Percentiles rank a stretch among this genome's conserved stretches.
Evolutionary conservation across 2,888 invertebrate genomes (phyloP).

Genomic region (Drosophila stalkeri): DNA sequence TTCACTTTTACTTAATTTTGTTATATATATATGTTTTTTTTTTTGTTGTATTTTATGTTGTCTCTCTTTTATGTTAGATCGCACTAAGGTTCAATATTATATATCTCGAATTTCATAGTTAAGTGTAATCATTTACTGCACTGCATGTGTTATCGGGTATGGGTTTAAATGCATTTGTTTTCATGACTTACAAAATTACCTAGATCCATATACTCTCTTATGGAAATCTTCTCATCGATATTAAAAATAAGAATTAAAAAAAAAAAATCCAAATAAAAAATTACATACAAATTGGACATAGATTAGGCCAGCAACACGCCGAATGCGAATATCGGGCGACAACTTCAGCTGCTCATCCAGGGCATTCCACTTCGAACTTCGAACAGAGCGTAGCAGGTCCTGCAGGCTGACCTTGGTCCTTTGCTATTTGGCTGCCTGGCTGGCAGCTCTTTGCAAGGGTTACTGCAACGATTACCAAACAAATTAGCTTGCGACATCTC

Average conservation of each 20-base stretch:
- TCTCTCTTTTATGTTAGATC: slow-evolving; percentile 20
- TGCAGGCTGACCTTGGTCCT: slow-evolving; percentile 69
- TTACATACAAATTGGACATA: slow-evolving; percentile 61
- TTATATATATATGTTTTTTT: not conserved
- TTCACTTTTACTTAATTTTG: not conserved
- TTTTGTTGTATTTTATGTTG: too few species aligned
- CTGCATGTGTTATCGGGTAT: slow-evolving; percentile 62
- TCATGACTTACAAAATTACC: slow-evolving; percentile 77
- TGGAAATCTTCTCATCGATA: slow-evolving; percentile 47
- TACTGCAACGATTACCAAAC: slow-evolving; percentile 72
- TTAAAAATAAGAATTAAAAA: slow-evolving; percentile 33
- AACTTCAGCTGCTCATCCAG: slow-evolving; percentile 17
- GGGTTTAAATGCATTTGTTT: slow-evolving; percentile 82
- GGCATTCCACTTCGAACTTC: not conserved
- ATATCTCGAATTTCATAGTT: slow-evolving; percentile 50
- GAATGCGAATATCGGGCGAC: slow-evolving; percentile 28
- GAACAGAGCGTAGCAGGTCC: slow-evolving; percentile 29
- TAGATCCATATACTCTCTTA: slow-evolving; percentile 37
- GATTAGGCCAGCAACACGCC: slow-evolving; percentile 65
- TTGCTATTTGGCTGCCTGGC: slow-evolving; percentile 81
- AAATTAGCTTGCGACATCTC: slow-evolving; percentile 15
- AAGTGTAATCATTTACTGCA: slow-evolving; percentile 46
- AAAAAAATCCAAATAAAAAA: not conserved
- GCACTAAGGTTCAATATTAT: slow-evolving; percentile 30
- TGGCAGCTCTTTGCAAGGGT: slow-evolving; percentile 83